Conservation (phyloP, 92 coral and sea anemone species). For the Bergia puertoricense region DNA sequence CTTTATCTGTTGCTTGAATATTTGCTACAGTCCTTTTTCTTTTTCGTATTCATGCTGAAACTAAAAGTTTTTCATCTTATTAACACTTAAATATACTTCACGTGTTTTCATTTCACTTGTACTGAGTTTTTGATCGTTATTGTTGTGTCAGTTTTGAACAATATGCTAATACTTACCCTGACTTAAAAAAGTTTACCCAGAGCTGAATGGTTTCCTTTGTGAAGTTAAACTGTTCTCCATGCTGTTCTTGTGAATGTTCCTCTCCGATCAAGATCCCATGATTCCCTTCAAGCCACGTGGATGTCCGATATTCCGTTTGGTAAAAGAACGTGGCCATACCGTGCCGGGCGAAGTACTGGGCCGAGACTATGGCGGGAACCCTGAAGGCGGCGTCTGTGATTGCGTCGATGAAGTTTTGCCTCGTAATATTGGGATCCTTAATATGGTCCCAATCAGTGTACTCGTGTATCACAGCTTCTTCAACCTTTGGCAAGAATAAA, state of each 20-base stretch:
- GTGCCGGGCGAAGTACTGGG: conserved; percentile 55
- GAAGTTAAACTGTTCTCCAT: neutral
- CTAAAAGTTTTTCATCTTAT: too few relatives aligned
- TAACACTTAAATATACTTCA: neutral
- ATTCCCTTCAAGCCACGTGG: neutral
- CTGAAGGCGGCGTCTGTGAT: conserved; percentile 62
- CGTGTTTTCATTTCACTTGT: neutral
- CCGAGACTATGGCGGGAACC: conserved; percentile 66
- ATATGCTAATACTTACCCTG: conserved; percentile 51
- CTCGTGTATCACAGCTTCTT: conserved; percentile 49
- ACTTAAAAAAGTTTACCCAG: conserved; percentile 59
- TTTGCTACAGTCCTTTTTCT: too few relatives aligned
- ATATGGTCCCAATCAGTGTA: conserved; percentile 66
- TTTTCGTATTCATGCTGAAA: too few relatives aligned
- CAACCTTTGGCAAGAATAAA: neutral
- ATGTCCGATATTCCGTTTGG: conserved; percentile 43
- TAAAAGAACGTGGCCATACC: conserved; percentile 56
- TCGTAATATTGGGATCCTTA: conserved; percentile 47
- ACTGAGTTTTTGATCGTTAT: neutral
- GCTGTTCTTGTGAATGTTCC: neutral
- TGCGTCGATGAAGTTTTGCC: conserved; percentile 58
- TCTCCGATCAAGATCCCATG: neutral
- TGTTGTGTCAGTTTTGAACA: neutral
- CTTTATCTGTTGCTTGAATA: too few relatives aligned
- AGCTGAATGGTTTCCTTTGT: conserved; percentile 49